Evolutionary conservation across 2,888 invertebrate genomes (phyloP).

Genomic region (Coronaproctus castanopsis): DNA sequence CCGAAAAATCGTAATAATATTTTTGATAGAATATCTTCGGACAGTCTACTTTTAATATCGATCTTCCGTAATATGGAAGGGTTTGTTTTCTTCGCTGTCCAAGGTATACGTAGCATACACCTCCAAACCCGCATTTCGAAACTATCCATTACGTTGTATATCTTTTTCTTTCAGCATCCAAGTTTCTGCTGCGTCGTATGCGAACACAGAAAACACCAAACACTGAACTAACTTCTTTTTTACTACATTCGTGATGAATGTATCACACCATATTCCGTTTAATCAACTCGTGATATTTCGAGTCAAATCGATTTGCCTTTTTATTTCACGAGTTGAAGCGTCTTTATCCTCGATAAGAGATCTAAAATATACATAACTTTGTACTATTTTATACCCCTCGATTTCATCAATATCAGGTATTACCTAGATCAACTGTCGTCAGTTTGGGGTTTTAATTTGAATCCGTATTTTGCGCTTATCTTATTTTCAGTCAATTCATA

Average conservation of each 20-base stretch:
- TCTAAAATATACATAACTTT: background rate
- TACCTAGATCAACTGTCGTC: background rate
- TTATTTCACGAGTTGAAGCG: background rate
- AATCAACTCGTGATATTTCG: background rate
- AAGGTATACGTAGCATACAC: background rate
- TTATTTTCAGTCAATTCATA: background rate
- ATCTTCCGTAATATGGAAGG: background rate
- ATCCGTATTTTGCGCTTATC: background rate
- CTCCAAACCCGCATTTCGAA: background rate
- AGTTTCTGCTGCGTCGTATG: background rate
- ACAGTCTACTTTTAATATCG: too few relatives aligned
- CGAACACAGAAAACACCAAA: too few relatives aligned
- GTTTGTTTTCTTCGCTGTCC: background rate
- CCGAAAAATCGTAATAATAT: background rate
- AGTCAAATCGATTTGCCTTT: background rate
- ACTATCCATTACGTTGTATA: background rate
- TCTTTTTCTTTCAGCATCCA: background rate
- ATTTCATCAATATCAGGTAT: background rate
- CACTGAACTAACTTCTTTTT: background rate
- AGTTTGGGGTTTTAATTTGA: background rate
- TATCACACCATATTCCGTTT: background rate
- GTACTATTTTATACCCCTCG: background rate
- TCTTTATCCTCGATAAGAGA: background rate
- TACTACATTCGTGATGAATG: background rate
- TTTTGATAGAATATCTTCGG: too few relatives aligned